Conservation (phyloP, 2,888 invertebrate genomes). For the Seira ritae region DNA sequence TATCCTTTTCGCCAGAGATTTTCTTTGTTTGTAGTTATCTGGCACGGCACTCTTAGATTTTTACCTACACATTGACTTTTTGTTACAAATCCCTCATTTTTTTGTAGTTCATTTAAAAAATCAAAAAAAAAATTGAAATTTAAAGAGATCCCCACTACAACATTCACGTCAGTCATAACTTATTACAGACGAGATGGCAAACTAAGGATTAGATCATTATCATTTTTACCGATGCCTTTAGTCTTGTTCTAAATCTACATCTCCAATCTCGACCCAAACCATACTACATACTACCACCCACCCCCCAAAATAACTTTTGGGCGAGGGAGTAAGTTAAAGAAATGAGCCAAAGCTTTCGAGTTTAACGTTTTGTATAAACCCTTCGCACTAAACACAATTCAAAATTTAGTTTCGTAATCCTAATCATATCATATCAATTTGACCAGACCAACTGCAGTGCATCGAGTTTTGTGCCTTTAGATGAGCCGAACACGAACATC, state of each 20-base stretch:
- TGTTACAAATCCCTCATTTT: neutral
- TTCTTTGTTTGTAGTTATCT: neutral
- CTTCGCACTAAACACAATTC: neutral
- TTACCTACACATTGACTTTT: neutral
- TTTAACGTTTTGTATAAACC: neutral
- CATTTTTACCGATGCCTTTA: neutral
- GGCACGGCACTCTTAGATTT: neutral
- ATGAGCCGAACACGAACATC: neutral
- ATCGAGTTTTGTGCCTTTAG: neutral
- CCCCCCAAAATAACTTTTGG: neutral
- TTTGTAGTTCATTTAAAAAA: neutral
- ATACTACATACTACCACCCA: neutral
- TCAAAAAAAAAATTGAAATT: neutral
- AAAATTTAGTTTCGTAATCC: neutral
- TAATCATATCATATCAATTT: constrained; percentile 22
- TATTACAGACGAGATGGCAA: neutral
- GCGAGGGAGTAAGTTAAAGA: no score
- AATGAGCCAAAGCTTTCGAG: no score
- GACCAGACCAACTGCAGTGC: constrained; percentile 25
- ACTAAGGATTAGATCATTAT: neutral
- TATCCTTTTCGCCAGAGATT: neutral
- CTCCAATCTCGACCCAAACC: neutral
- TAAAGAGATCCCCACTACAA: neutral
- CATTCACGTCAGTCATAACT: neutral
- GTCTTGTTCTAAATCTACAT: neutral